Evolutionary conservation across 2,797 vertebrate genomes (phyloP), one percentile per base, ranked within the genome.

Genomic region (Echeneis naucrates): DNA sequence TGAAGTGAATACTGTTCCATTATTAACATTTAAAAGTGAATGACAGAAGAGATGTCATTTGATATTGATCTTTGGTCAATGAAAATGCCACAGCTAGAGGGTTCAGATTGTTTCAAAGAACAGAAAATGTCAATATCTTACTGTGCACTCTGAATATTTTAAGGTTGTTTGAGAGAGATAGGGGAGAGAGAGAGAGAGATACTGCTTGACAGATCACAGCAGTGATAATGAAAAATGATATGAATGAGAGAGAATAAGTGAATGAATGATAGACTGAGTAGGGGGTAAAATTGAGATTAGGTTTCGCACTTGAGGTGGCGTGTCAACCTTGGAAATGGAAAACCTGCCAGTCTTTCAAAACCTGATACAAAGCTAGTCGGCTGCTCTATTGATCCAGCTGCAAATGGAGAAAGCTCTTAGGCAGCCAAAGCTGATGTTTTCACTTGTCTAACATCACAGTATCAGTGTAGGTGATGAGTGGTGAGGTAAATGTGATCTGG

Each of bases 151-250:
- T 81, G 66, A 83, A 82, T 84, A 76, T 76, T 71, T 78, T 45
- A 66, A 72, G 77, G 51, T 35, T 76, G 68, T 52, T 50, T 47
- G 50, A n/a, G 48, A 38, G 50, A 53, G 48, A n/a, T n/a, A n/a
- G n/a, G n/a, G n/a, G n/a, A n/a, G n/a, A n/a, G n/a, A 14, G 73
- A 55, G 64, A 81, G 75, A 80, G 75, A 75, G 77, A 68, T 27
- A 64, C 54, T 19, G 30, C 59, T 62, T 91, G 86, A 88, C 86
- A 77, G 90, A 90, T 89, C 74, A 74, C 2, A 14, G 68, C 0
- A 1, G 60, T 45, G 64, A 81, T 84, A 69, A 88, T 87, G 76
- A 90, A 88, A 90, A 88, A 88, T 86, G 60, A 89, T 81, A 77
- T 75, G 62, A 83, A 88, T 57, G 68, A 37, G 42, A 24, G 77